Conservation (phyloP, 1,140 invertebrate genomes). For the Leptopilina boulardi region DNA sequence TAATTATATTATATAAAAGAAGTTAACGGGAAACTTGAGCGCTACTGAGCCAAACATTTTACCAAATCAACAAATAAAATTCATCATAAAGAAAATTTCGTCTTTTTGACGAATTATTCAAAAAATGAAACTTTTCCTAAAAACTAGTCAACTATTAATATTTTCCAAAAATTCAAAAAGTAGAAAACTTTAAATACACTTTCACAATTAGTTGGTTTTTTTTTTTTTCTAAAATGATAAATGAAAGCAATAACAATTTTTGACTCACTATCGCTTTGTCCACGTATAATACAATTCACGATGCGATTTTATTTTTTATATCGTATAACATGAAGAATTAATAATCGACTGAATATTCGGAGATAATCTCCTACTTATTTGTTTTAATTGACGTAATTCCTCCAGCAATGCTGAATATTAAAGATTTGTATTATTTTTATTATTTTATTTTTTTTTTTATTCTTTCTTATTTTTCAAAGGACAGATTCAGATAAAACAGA, state of each 20-base stretch:
- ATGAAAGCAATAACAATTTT: neutral
- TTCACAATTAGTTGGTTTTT: neutral
- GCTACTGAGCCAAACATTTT: constrained; percentile 18
- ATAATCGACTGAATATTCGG: constrained; percentile 28
- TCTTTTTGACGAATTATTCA: too few relatives aligned
- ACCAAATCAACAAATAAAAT: too few relatives aligned
- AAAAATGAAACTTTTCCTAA: neutral
- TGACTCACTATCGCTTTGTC: constrained; percentile 14
- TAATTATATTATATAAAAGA: too few relatives aligned
- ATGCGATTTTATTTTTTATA: constrained; percentile 32
- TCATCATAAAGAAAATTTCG: too few relatives aligned
- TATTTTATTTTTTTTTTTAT: too few relatives aligned
- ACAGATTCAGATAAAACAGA: constrained; percentile 25
- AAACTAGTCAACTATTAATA: neutral
- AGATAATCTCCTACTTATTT: constrained; percentile 15
- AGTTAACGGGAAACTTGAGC: neutral
- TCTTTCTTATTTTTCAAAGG: constrained; percentile 8
- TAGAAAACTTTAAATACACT: neutral
- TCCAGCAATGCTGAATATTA: constrained; percentile 33
- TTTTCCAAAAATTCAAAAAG: neutral
- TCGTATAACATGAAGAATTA: constrained; percentile 12
- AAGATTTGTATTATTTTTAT: constrained; percentile 12
- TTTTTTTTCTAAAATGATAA: neutral
- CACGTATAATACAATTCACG: constrained; percentile 42
- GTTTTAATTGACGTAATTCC: constrained; percentile 60